These are phyloP conservation scores for Chamaetylas fuelleborni DNA, from an alignment of 2,113 vertebrate species.

Conservation along the genomic window DNA sequence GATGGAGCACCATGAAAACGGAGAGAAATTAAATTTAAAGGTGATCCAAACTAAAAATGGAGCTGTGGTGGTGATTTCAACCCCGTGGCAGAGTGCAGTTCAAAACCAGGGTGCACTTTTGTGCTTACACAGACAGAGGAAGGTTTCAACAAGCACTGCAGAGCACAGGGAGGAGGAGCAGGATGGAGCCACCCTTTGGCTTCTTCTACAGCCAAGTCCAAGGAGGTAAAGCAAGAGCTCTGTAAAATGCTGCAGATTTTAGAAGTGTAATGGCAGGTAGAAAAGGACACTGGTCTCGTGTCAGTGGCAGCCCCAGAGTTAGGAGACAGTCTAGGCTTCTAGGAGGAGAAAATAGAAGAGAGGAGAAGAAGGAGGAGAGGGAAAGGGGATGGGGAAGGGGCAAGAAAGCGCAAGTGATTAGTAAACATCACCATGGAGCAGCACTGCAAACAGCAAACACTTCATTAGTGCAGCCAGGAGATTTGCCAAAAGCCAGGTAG, in stretches of 20 bases:
- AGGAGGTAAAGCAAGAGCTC: slow-evolving; percentile 76
- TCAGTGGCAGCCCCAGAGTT: slow-evolving; percentile 74
- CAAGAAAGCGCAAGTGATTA: slow-evolving; percentile 78
- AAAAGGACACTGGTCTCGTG: slow-evolving; percentile 73
- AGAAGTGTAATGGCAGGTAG: slow-evolving; percentile 75
- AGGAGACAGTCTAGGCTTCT: slow-evolving; percentile 80
- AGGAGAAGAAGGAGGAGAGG: slow-evolving; percentile 32
- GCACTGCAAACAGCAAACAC: slow-evolving; percentile 21
- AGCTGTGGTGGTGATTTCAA: slow-evolving; percentile 5
- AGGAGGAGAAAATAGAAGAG: slow-evolving; percentile 77
- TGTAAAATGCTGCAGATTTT: slow-evolving; percentile 74
- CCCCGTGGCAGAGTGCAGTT: neutral
- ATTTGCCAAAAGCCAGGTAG: slow-evolving; percentile 9
- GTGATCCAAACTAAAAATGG: slow-evolving; percentile 7
- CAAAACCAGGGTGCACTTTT: neutral
- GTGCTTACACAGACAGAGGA: slow-evolving; percentile 69
- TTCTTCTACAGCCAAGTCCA: slow-evolving; percentile 74
- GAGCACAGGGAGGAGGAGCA: slow-evolving; percentile 60
- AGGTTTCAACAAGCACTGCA: slow-evolving; percentile 74
- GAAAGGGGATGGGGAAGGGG: slow-evolving; percentile 64
- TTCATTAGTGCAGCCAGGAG: slow-evolving; percentile 5
- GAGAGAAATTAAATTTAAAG: slow-evolving; percentile 12
- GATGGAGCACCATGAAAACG: neutral
- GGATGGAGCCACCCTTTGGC: slow-evolving; percentile 60
- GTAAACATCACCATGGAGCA: slow-evolving; percentile 73